Conservation (phyloP, 2,888 invertebrate genomes). For the Eupithecia subumbrata region DNA sequence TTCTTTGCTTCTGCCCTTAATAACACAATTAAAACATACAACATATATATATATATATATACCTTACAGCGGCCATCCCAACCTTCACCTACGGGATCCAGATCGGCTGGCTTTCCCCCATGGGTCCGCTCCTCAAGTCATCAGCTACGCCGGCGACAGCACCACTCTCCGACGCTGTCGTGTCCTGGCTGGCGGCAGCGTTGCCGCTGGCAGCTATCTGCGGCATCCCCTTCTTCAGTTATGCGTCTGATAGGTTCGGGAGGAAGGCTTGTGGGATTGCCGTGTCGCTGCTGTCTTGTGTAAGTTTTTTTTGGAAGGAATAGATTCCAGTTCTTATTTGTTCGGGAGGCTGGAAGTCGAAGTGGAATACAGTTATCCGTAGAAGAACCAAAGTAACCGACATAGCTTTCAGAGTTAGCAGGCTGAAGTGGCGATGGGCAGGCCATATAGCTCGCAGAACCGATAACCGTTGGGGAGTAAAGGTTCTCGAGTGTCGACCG, state of each 20-base stretch:
- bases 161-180: constrained; percentile 64
- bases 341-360: no score
- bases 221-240: constrained; percentile 80
- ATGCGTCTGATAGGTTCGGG: constrained; percentile 73
- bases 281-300: constrained; percentile 78
- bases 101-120: constrained; percentile 82
- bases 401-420: no score
- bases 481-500: no score
- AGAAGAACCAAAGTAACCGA: no score
- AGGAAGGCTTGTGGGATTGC: constrained; percentile 78
- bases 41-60: no score
- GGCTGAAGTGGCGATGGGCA: no score
- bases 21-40: no score
- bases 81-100: constrained; percentile 80
- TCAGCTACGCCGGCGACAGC: constrained; percentile 55
- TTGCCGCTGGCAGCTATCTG: constrained; percentile 77
- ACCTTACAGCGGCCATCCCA: constrained; percentile 75
- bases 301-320: constrained; percentile 55
- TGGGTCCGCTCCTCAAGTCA: constrained; percentile 72
- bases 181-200: constrained; percentile 81
- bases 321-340: no score
- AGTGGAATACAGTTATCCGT: no score
- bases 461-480: no score
- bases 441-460: no score
- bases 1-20: no score